Evolutionary conservation across 2,113 vertebrate species (phyloP), one percentile per base, ranked within the genome.

Genomic region (Cheirogaleus medius): DNA sequence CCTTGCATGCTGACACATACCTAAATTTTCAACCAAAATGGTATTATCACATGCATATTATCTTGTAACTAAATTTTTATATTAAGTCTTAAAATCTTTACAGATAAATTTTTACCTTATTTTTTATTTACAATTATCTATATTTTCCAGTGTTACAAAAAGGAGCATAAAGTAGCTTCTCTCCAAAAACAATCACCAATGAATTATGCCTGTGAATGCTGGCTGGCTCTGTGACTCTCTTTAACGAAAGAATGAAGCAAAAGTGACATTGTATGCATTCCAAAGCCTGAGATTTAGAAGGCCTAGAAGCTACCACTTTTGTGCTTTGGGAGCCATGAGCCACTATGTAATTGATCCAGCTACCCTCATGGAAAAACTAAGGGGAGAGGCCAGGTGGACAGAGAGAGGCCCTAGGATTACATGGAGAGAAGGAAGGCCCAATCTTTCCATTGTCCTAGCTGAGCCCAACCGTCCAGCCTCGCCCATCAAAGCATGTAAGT

Each of bases 1-100:
- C 17, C 60, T 71, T 37, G 8, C n/a, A 7, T 78, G 47, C 14
- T 21, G 21, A 76, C 6, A 20, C 42, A 47, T 14, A 86, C 11
- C 11, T 37, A 91, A 49, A 74, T 73, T 92, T 90, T 84, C 29
- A 84, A 93, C 64, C 17, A 91, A 95, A 93, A 49, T 85, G 15
- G 23, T n/a, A 86, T 90, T 63, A 42, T 39, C 68, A n/a, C 15
- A 3, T 76, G 3, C 37, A 71, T 77, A 27, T 58, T 84, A 84
- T 78, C 94, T 89, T 74, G 10, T 20, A 74, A 71, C 15, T 71
- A 52, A 21, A 80, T 80, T 91, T 84, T 74, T 27, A 87, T 54
- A 83, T 27, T 91, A 76, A 86, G 18, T 60, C 32, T 84, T 52
- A 69, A 83, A 54, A 85, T 47, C 23, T 63, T 78, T 21, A 27